Base-by-base conservation (phyloP, 1,140 invertebrate genomes). In the Apis dorsata region DNA sequence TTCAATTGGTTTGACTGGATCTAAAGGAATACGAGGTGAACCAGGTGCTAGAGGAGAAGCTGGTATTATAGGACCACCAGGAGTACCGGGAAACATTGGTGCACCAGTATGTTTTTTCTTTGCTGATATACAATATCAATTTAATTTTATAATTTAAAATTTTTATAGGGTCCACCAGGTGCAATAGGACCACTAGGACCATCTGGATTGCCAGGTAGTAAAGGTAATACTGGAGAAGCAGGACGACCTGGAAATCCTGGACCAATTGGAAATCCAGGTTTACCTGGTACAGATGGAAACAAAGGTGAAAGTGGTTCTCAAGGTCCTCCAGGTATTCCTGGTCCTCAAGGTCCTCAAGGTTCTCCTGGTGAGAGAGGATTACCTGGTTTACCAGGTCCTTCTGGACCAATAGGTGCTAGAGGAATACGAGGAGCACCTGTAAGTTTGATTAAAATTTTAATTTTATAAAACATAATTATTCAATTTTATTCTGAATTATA, bases 11-110 rank as follows among this genome's bases (percentile, higher is more conserved):
- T 86, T 94, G 53, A 91, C 94, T 24, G 98, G 98, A 71, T 94
- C 96, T 19, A 98, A 97, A 91, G 97, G 97, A 63, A 94, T 94
- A 34, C 93, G 97, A 87, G 97, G 98, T 66, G 96, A 97, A 91
- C 91, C 95, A 63, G 97, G 97, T 78, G 91, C 93, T 62, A 95
- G 97, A 90, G 97, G 97, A 75, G 97, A 98, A 89, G 89, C 94
- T 78, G 98, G 98, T 59, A 93, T 96, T 72, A 95, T 95, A 92
- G 91, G 91, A 21, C 84, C 86, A 34, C 87, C 90, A 34, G 91
- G 91, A 62, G 57, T 90, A 21, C 83, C 84, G 21, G 91, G 91
- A 79, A 34, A 77, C 53, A 34, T 88, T 49, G 90, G 90, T 53
- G 59, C 84, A 75, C 10, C 79, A 10, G 90, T 91, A 88, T 71